These are phyloP conservation scores for Thereva nobilitata DNA, from an alignment of 2,888 invertebrate genomes.

Conservation along the genomic window DNA sequence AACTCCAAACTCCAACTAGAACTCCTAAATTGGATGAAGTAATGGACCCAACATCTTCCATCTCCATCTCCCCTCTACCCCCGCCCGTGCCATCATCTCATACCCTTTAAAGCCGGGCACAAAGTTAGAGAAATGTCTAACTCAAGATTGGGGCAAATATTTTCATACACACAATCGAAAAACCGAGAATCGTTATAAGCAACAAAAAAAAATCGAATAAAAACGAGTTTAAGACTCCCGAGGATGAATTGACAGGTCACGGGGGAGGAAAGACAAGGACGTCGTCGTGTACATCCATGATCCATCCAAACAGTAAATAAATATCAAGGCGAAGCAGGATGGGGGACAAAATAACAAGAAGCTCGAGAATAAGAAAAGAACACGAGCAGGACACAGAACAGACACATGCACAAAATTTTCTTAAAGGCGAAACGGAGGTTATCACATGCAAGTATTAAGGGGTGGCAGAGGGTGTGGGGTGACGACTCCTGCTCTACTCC, in stretches of 20 bases:
- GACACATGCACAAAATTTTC: too few relatives aligned
- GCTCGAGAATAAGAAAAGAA: conserved; percentile 9
- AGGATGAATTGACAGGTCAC: neutral
- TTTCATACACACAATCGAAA: too few relatives aligned
- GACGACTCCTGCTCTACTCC: too few relatives aligned
- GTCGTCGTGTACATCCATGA: neutral
- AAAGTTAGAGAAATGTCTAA: too few relatives aligned
- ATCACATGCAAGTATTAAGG: conserved; percentile 1
- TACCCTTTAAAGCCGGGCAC: too few relatives aligned
- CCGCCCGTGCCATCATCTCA: too few relatives aligned
- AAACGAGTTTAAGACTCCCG: conserved; percentile 7
- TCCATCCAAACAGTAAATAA: conserved; percentile 6
- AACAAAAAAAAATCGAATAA: conserved; percentile 7
- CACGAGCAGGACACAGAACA: neutral
- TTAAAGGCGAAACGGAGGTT: conserved; percentile 6
- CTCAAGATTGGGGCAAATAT: too few relatives aligned
- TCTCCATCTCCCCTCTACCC: too few relatives aligned
- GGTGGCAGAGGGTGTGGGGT: too few relatives aligned
- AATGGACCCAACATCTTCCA: too few relatives aligned
- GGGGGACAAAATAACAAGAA: conserved; percentile 26
- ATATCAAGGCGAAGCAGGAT: conserved; percentile 16
- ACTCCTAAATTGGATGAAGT: too few relatives aligned
- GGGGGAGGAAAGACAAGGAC: conserved; percentile 21
- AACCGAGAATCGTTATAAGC: neutral
- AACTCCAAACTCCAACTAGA: too few relatives aligned